These are phyloP conservation scores for Mus musculus DNA, from an alignment of 2,113 vertebrate genomes.

Conservation along the genomic window DNA sequence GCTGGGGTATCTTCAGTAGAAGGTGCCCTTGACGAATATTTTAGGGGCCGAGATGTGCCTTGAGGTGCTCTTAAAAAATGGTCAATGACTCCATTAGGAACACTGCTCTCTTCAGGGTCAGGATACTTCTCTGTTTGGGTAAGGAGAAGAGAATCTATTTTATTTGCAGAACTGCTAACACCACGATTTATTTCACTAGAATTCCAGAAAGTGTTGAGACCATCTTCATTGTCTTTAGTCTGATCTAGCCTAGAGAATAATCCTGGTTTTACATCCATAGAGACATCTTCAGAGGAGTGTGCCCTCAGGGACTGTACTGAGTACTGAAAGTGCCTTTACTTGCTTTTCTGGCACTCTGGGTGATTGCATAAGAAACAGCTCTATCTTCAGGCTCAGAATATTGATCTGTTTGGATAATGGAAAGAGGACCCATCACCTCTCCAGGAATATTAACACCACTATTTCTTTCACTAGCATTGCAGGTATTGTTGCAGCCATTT, in stretches of 20 bases:
- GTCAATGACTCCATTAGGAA: neutral
- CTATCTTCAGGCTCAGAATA: accelerated
- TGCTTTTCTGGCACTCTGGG: too few relatives aligned
- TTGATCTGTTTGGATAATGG: neutral
- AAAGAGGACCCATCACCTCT: neutral
- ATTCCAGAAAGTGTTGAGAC: neutral
- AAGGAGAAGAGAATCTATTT: neutral
- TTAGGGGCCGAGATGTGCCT: neutral
- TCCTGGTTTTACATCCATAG: neutral
- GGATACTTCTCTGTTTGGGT: neutral
- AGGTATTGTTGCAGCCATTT: neutral
- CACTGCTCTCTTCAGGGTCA: neutral
- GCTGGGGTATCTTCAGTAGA: neutral
- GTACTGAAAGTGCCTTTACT: neutral
- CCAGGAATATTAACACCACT: too few relatives aligned
- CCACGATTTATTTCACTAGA: neutral
- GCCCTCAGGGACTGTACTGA: too few relatives aligned
- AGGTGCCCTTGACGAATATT: too few relatives aligned
- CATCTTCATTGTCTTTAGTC: neutral
- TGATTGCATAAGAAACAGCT: neutral
- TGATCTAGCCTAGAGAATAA: neutral
- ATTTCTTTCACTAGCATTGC: neutral
- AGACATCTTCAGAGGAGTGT: neutral
- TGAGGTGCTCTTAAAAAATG: neutral
- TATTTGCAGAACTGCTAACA: too few relatives aligned